Evolutionary conservation across 2,113 vertebrate genomes (phyloP).

Genomic region (Sisor rabdophorus): DNA sequence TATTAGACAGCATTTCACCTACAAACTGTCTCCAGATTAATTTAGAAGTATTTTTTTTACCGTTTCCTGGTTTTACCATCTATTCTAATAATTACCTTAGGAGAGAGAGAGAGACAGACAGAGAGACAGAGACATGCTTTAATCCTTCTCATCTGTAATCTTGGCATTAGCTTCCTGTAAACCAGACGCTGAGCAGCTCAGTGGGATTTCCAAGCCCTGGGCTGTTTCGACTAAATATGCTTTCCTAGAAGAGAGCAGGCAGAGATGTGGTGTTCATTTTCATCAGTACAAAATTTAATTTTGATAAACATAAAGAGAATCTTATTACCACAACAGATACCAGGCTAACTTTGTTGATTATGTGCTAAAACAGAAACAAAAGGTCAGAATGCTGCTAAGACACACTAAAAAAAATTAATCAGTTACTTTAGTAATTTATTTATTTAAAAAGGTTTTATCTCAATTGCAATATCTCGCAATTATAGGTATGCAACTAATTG

Average conservation of each 20-base stretch:
- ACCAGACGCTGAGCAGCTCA: conserved; percentile 61
- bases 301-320: neutral
- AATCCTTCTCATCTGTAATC: conserved; percentile 48
- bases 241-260: conserved; percentile 60
- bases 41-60: conserved; percentile 2
- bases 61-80: neutral
- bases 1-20: neutral
- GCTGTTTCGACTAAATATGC: conserved; percentile 53
- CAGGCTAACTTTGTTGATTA: neutral
- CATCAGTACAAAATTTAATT: neutral
- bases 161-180: conserved; percentile 7
- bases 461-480: neutral
- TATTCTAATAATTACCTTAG: neutral
- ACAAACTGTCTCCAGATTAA: neutral
- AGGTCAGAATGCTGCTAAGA: neutral
- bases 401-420: neutral
- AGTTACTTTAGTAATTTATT: too few species aligned
- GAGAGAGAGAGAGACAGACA: neutral
- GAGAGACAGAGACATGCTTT: conserved; percentile 36
- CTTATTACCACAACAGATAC: neutral
- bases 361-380: neutral
- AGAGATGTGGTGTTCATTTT: conserved; percentile 13
- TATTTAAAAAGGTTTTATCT: too few species aligned
- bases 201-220: conserved; percentile 53
- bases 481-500: neutral